Percentiles rank a stretch among this genome's conserved stretches.
Evolutionary conservation across 2,888 invertebrate genomes (phyloP).

Genomic region (Spisula subtruncata): DNA sequence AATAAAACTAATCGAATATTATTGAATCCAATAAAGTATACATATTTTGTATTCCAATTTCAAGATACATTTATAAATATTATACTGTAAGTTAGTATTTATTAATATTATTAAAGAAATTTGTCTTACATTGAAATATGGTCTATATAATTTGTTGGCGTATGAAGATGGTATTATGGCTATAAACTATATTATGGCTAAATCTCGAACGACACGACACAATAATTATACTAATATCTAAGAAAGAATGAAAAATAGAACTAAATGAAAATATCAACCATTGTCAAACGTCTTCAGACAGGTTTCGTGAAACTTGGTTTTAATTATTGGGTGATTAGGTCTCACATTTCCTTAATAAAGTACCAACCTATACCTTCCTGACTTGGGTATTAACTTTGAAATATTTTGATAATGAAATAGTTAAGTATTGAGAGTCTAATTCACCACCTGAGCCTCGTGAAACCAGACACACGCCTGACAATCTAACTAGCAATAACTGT

Average conservation of each 20-base stretch:
- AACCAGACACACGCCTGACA: neutral
- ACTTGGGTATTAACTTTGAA: neutral
- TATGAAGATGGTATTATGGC: no score
- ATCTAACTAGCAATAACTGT: neutral
- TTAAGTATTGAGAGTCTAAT: neutral
- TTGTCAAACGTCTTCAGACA: neutral
- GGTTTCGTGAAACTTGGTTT: neutral
- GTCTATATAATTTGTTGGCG: no score
- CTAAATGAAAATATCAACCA: neutral
- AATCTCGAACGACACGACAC: no score
- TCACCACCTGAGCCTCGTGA: neutral
- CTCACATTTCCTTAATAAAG: neutral
- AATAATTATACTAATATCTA: no score
- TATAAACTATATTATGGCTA: no score
- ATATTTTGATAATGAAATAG: neutral
- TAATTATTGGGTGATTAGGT: slow-evolving; percentile 16
- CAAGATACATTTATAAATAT: no score
- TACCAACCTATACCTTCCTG: neutral
- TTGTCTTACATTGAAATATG: no score
- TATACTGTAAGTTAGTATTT: no score
- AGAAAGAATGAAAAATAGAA: neutral
- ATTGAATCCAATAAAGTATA: no score
- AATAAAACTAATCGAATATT: no score
- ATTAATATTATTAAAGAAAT: no score
- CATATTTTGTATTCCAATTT: no score